phyloP scores from a whole-genome alignment of 2,797 vertebrate genomes.

The Arctocebus calabarensis region DNA sequence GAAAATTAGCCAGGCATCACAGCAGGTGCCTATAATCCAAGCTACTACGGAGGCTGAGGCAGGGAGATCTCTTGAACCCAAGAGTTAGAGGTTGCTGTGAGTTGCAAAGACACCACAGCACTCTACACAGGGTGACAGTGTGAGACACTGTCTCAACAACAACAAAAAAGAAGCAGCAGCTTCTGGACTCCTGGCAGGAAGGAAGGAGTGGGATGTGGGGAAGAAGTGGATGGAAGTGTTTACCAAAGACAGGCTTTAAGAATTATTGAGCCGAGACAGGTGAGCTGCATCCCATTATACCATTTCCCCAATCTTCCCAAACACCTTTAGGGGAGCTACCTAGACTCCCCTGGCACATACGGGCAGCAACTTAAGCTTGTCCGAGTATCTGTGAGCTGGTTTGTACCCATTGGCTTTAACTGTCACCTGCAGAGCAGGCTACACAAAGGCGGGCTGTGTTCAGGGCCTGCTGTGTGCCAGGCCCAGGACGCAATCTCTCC shows the following conservation, averaged over 20 bases:
- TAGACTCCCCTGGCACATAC: background rate
- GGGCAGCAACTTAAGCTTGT: background rate
- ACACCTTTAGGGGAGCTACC: background rate
- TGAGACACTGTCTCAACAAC: too few relatives aligned
- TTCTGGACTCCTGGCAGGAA: background rate
- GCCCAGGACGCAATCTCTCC: background rate
- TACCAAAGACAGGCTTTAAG: background rate
- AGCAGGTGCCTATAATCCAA: too few relatives aligned
- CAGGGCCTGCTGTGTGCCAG: background rate
- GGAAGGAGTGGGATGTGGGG: background rate
- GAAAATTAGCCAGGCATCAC: too few relatives aligned
- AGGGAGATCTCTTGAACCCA: too few relatives aligned
- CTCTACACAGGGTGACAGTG: too few relatives aligned
- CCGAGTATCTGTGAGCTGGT: background rate
- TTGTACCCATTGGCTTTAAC: background rate
- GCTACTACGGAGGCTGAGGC: too few relatives aligned
- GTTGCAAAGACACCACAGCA: too few relatives aligned
- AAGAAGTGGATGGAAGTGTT: background rate
- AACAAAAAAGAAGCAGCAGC: background rate
- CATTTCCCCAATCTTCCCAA: background rate
- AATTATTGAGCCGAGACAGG: background rate
- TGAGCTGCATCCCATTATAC: background rate
- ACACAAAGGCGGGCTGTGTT: background rate
- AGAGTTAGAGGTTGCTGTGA: too few relatives aligned
- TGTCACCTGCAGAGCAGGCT: background rate